Percentiles rank a stretch among this genome's conserved stretches.
Conservation (phyloP, 2,797 vertebrate species). For the Myotis findleyi region DNA sequence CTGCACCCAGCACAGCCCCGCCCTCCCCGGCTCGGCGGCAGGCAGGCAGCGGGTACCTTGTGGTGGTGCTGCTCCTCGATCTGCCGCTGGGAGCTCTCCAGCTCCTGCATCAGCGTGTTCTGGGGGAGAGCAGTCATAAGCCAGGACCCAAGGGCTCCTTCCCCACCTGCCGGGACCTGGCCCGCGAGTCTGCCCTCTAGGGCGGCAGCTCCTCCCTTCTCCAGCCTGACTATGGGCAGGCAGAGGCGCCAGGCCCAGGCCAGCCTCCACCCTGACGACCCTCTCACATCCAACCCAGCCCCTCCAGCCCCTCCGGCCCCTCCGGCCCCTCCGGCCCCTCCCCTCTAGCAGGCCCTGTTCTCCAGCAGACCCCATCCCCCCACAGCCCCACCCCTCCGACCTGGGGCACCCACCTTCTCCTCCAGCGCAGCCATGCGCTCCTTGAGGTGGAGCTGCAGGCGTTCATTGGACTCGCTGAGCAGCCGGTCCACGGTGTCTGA, state of each 20-base stretch:
- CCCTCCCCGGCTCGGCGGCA: neutral
- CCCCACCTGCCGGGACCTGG: neutral
- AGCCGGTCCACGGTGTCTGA: constrained; percentile 97
- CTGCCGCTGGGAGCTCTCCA: constrained; percentile 96
- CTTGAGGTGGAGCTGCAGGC: constrained; percentile 97
- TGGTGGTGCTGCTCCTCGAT: constrained; percentile 95
- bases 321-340: rapidly evolving
- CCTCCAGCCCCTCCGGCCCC: rapidly evolving
- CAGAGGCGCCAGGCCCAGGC: neutral
- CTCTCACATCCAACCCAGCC: neutral
- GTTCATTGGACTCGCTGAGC: constrained; percentile 96
- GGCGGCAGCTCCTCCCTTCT: neutral
- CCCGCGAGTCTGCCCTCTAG: too few species aligned
- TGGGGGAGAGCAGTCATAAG: constrained; percentile 76
- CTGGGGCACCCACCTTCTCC: constrained; percentile 91
- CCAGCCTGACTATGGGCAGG: too few species aligned
- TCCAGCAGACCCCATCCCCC: neutral
- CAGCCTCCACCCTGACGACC: neutral
- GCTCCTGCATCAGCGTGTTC: constrained; percentile 96
- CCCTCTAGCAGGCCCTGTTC: neutral
- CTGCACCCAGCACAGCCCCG: neutral
- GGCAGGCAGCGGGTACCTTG: constrained; percentile 88
- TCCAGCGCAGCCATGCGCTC: constrained; percentile 97
- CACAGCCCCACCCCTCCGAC: neutral
- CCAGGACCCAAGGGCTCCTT: neutral